Percentiles rank a stretch among this genome's conserved stretches.
These are phyloP conservation scores for Enteromius viviparus DNA, from an alignment of 2,797 vertebrate species.

Conservation along the genomic window DNA sequence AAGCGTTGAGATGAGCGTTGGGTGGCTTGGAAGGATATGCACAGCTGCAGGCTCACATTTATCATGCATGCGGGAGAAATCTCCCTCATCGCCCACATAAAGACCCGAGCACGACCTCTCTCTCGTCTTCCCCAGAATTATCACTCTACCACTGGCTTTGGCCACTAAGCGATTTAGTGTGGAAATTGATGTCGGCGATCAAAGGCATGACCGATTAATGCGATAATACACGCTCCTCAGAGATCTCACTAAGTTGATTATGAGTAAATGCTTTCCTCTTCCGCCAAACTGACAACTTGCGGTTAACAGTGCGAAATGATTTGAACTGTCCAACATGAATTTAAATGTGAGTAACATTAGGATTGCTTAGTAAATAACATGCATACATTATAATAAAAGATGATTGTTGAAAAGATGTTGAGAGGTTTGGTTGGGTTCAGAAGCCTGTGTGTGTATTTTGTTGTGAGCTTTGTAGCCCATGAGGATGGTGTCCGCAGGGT, in stretches of 20 bases:
- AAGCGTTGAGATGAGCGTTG: conserved; percentile 10
- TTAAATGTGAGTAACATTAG: background rate
- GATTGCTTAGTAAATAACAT: background rate
- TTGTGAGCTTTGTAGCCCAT: background rate
- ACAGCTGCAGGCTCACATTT: conserved; percentile 33
- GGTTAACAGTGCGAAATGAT: background rate
- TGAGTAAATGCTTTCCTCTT: conserved; percentile 6
- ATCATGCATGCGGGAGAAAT: conserved; percentile 25
- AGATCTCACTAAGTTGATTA: background rate
- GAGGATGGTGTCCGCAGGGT: background rate
- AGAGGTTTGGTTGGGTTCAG: background rate
- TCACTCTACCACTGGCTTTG: background rate
- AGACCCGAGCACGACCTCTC: conserved; percentile 3
- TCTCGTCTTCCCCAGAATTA: background rate
- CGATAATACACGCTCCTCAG: background rate
- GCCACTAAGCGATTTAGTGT: background rate
- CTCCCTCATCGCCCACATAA: conserved; percentile 41
- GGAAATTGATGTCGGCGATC: background rate
- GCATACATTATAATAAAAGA: background rate
- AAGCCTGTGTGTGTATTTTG: background rate
- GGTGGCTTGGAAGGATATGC: conserved; percentile 1
- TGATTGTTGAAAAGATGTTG: background rate
- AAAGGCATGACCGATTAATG: background rate
- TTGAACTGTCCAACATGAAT: background rate
- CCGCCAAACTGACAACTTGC: background rate